A percentile compares a stretch with the other conserved stretches of the same genome.
Conservation (phyloP, 2,888 invertebrate genomes). For the Leptopterna dolabrata region DNA sequence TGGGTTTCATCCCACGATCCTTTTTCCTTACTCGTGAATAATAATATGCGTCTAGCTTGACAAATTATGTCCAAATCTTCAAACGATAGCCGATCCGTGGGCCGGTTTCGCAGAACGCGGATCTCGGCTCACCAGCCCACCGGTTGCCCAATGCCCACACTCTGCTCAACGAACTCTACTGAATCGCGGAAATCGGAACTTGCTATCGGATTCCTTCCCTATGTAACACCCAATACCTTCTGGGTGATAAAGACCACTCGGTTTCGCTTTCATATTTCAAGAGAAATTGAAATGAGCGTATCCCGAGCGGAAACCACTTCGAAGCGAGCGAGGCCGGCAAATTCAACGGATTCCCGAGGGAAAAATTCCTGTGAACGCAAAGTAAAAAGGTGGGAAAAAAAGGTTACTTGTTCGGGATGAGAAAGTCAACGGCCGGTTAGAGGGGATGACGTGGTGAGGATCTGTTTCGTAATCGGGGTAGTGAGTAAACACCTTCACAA, state of each 20-base stretch:
- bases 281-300: conserved; percentile 1
- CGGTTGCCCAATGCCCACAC: not conserved
- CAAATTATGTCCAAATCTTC: not conserved
- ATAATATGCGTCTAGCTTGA: too few species aligned
- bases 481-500: not conserved
- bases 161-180: too few species aligned
- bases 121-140: not conserved
- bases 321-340: not conserved
- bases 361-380: not conserved
- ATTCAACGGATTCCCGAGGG: not conserved
- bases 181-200: not conserved
- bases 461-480: not conserved
- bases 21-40: too few species aligned
- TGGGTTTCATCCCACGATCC: too few species aligned
- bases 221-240: not conserved
- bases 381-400: not conserved
- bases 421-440: conserved; percentile 2
- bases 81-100: not conserved
- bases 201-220: not conserved
- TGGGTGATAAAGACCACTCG: not conserved
- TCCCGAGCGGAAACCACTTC: not conserved
- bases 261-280: not conserved
- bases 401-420: not conserved
- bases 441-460: not conserved
- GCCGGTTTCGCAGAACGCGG: not conserved